Percentiles rank a stretch among this genome's conserved stretches.
Conservation (phyloP, 2,113 vertebrate species). For the Spermophilus dauricus region DNA sequence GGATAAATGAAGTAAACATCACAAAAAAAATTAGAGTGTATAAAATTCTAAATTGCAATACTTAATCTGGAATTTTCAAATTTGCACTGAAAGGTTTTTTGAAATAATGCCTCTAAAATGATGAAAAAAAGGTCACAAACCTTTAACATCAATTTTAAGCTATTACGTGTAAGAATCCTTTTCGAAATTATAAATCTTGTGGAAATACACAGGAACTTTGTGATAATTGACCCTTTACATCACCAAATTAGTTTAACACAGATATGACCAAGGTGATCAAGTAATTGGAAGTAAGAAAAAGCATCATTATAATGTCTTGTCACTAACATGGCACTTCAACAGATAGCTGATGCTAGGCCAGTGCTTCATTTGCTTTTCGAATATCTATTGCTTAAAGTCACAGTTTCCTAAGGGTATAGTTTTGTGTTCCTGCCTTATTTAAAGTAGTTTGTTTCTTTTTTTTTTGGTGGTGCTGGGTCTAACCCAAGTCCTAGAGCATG, state of each 20-base stretch:
- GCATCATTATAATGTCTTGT: not conserved
- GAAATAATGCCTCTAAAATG: constrained; percentile 60
- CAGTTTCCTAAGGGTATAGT: not conserved
- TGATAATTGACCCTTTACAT: constrained; percentile 46
- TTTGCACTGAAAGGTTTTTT: constrained; percentile 63
- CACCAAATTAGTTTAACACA: constrained; percentile 49
- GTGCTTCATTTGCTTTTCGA: constrained; percentile 48
- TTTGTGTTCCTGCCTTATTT: constrained; percentile 53
- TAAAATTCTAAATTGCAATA: constrained; percentile 57
- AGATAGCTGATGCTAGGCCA: not conserved
- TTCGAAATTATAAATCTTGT: constrained; percentile 47
- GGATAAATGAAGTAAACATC: constrained; percentile 51
- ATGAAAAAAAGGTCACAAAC: not conserved
- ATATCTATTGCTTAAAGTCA: constrained; percentile 25
- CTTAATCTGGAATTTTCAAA: constrained; percentile 60
- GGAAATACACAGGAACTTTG: constrained; percentile 43
- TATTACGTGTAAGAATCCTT: constrained; percentile 51
- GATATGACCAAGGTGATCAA: constrained; percentile 17
- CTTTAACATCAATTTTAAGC: constrained; percentile 56
- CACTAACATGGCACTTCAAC: not conserved
- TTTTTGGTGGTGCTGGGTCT: not conserved
- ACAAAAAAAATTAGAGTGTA: constrained; percentile 27
- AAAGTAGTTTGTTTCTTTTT: constrained; percentile 60
- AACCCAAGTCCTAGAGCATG: not conserved
- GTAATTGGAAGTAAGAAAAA: constrained; percentile 61